Evolutionary conservation across 2,888 invertebrate genomes (phyloP), one percentile per base, ranked within the genome.

Genomic region (Caenorhabditis sp.): DNA sequence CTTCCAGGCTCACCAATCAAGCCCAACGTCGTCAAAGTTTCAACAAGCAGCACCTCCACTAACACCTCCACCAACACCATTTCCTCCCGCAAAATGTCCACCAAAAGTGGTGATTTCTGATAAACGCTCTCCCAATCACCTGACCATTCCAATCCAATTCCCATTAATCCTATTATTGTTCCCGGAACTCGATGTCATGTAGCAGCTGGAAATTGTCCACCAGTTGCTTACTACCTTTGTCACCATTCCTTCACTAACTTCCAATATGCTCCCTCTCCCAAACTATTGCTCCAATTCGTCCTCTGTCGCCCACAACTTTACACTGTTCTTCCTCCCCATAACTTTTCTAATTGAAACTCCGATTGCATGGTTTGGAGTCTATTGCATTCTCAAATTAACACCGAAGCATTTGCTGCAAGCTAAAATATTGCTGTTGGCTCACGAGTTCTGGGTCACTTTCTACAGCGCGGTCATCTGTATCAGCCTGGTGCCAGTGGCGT

Each of bases 351-450:
- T 70, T 22, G 70, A 70, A 8, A 8, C n/a, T 26, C 60, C 70
- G 18, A 51, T 32, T 15, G 58, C 51, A 0, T 40, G 2, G 13
- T 61, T 70, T 26, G 47, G 60, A 8, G 51, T 70, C 5, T 70
- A 70, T 3, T 70, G 70, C 20, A 70, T 70, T 13, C 51, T 8
- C 13, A 70, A 70, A 37, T 20, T 70, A n/a, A 70, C 61, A n/a
- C 61, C 70, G 26, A 50, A 51, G 26, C 50, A 37, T 20, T 15
- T 70, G n/a, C 0, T 70, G 1, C 50, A 44, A 2, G 58, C 58
- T 0, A 69, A 69, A 24, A 11, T 32, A n/a, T 50, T 69, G 0
- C 50, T 69, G 2, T 24, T 69, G 58, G 35, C 35, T 20, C 69
- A 69, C 24, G 58, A 69, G 15, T 20, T 60, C 22, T 69, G 69